phyloP scores from a whole-genome alignment of 2,888 invertebrate genomes.

The Melanophora roralis region DNA sequence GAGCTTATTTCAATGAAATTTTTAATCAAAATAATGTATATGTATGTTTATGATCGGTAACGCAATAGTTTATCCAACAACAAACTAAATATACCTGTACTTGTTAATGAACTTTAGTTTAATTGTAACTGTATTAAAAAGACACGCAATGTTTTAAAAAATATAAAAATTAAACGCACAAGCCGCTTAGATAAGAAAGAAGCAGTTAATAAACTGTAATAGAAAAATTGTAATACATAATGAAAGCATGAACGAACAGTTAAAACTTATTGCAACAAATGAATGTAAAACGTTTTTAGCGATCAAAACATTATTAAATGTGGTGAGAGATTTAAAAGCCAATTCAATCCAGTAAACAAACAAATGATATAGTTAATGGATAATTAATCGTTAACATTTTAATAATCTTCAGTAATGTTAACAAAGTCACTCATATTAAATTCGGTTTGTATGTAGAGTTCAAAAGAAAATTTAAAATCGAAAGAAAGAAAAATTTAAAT shows the following conservation, averaged over 20 bases:
- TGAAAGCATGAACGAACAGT: neutral
- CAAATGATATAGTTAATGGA: no score
- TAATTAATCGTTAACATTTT: neutral
- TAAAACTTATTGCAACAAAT: neutral
- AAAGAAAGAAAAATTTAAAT: neutral
- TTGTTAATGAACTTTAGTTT: slow-evolving; percentile 33
- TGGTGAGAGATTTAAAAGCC: no score
- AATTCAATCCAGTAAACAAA: neutral
- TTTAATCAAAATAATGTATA: no score
- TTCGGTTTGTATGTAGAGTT: neutral
- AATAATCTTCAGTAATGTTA: neutral
- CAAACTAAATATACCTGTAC: neutral
- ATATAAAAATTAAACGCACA: slow-evolving; percentile 2
- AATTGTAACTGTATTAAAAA: slow-evolving; percentile 2
- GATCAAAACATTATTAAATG: neutral
- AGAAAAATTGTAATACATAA: neutral
- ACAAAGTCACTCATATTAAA: slow-evolving; percentile 3
- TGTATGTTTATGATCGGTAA: no score
- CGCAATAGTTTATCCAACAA: no score
- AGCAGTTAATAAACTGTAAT: neutral
- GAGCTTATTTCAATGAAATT: neutral
- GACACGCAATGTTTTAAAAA: neutral
- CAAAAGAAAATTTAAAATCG: neutral
- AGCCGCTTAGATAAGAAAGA: neutral
- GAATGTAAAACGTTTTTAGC: neutral